These are phyloP conservation scores for Corticium candelabrum DNA, from an alignment of 37 sponge, comb jelly and placozoan genomes.

Conservation along the genomic window DNA sequence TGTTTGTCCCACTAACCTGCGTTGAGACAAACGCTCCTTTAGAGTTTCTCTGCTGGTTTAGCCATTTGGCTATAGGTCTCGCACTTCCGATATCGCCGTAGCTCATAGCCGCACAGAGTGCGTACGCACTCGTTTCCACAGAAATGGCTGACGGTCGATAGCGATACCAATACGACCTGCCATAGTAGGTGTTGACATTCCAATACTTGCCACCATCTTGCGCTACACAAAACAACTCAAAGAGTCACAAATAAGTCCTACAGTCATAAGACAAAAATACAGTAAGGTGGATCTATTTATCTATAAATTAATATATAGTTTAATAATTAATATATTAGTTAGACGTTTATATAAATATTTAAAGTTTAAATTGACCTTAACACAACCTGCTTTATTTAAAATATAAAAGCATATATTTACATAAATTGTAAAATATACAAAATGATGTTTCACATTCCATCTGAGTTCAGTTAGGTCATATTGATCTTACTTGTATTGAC, in stretches of 20 bases:
- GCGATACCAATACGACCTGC: background rate
- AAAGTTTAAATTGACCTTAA: too few relatives aligned
- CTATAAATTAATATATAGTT: too few relatives aligned
- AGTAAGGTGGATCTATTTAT: too few relatives aligned
- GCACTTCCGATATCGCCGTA: background rate
- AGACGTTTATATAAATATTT: too few relatives aligned
- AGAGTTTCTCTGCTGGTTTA: background rate
- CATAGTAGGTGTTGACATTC: background rate
- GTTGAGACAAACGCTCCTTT: slow-evolving; percentile 1
- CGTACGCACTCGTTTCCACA: background rate
- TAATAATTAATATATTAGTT: too few relatives aligned
- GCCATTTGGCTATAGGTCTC: background rate
- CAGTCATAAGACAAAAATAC: too few relatives aligned
- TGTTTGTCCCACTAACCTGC: background rate
- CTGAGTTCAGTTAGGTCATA: too few relatives aligned
- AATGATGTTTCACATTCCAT: too few relatives aligned
- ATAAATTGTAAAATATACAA: too few relatives aligned
- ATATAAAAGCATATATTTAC: too few relatives aligned
- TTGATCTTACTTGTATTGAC: background rate
- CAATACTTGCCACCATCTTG: background rate
- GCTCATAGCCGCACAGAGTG: background rate
- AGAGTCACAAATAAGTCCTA: too few relatives aligned
- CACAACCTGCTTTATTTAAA: too few relatives aligned
- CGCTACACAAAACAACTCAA: background rate
- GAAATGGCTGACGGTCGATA: background rate